These are phyloP conservation scores for Petrocephalus zakoni DNA, from an alignment of 2,113 vertebrate species.

Conservation along the genomic window DNA sequence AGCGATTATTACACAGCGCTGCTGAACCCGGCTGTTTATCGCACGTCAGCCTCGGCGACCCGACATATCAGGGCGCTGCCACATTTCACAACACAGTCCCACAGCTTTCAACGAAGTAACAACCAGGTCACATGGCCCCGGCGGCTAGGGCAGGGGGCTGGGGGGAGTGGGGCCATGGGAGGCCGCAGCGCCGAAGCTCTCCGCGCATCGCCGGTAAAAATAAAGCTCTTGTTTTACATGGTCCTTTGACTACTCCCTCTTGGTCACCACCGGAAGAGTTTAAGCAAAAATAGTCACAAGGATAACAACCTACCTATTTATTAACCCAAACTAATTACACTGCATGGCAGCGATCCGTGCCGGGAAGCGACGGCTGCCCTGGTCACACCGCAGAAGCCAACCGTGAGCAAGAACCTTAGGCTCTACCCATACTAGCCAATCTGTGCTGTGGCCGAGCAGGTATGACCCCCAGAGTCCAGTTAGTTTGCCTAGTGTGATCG, in stretches of 20 bases:
- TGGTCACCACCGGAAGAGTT: not conserved
- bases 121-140: not conserved
- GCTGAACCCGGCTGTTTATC: not conserved
- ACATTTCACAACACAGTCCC: conserved; percentile 14
- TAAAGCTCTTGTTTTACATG: not conserved
- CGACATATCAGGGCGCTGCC: not conserved
- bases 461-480: too few species aligned
- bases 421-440: too few species aligned
- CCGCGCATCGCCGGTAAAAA: not conserved
- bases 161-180: not conserved
- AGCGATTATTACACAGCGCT: not conserved
- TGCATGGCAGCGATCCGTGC: not conserved
- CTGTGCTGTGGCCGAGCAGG: too few species aligned
- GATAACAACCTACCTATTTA: not conserved
- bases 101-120: not conserved
- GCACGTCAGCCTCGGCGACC: not conserved
- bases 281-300: not conserved
- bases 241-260: not conserved
- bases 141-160: not conserved
- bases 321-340: not conserved
- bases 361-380: not conserved
- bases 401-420: too few species aligned
- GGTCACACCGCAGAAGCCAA: not conserved
- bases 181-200: not conserved
- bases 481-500: too few species aligned